Evolutionary conservation across 2,113 vertebrate species (phyloP).

Genomic region (Cynocephalus volans): DNA sequence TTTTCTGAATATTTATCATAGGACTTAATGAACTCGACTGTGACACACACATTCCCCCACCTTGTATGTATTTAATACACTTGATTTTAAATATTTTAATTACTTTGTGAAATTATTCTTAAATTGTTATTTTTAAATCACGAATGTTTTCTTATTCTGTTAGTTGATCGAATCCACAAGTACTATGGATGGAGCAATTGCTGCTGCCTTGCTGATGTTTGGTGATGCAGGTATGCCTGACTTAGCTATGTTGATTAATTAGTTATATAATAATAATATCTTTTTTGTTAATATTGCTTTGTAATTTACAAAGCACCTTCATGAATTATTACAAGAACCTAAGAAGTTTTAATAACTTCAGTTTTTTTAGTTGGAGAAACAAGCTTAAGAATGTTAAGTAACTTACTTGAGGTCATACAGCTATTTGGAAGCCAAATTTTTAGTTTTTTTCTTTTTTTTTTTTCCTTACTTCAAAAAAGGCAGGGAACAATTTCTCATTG

Average conservation of each 20-base stretch:
- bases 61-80: not conserved
- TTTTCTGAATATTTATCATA: conserved; percentile 19
- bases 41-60: not conserved
- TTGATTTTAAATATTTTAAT: not conserved
- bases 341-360: not conserved
- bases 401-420: not conserved
- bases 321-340: conserved; percentile 27
- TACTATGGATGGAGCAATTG: conserved; percentile 94
- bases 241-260: not conserved
- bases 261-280: not conserved
- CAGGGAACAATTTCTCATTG: not conserved
- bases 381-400: conserved; percentile 41
- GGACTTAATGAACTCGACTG: not conserved
- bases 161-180: conserved; percentile 92
- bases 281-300: not conserved
- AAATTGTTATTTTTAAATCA: conserved; percentile 55
- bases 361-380: conserved; percentile 26
- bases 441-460: no score
- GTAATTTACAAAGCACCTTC: not conserved
- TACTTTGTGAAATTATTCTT: conserved; percentile 5
- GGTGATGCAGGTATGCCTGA: conserved; percentile 89
- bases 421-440: conserved; percentile 4
- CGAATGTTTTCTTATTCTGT: conserved; percentile 1
- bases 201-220: conserved; percentile 89
- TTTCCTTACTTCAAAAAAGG: not conserved